A percentile compares a stretch with the other conserved stretches of the same genome.
phyloP scores from a whole-genome alignment of 1,140 invertebrate species.

The Drosophila equinoxialis region DNA sequence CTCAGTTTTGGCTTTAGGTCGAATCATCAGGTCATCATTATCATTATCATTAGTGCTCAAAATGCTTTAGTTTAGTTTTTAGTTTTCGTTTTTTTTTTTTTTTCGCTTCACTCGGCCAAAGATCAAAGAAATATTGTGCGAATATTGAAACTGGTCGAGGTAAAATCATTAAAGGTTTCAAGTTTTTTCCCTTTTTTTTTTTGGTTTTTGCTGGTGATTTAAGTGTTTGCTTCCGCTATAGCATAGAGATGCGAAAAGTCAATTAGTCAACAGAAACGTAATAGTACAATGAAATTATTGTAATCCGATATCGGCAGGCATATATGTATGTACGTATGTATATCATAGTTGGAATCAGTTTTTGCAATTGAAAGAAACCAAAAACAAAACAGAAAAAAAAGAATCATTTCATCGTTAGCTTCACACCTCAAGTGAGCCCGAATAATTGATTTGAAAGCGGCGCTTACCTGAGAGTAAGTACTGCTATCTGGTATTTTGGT shows the following conservation, averaged over 20 bases:
- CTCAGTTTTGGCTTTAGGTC: not conserved
- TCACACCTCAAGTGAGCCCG: slow-evolving; percentile 66
- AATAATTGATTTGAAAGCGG: slow-evolving; percentile 65
- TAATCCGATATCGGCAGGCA: not conserved
- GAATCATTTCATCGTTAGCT: slow-evolving; percentile 62
- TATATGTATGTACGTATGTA: too few relatives aligned
- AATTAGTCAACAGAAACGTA: slow-evolving; percentile 20
- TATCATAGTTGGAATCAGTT: not conserved
- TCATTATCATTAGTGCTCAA: slow-evolving; percentile 13
- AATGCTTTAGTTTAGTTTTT: slow-evolving; percentile 45
- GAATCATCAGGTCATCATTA: slow-evolving; percentile 33
- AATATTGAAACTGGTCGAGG: slow-evolving; percentile 41
- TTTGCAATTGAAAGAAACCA: too few relatives aligned
- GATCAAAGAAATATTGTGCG: slow-evolving; percentile 28
- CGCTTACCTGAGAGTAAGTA: slow-evolving; percentile 48
- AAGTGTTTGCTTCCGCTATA: slow-evolving; percentile 54
- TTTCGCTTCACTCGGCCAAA: not conserved
- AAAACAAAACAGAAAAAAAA: not conserved
- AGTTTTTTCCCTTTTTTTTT: slow-evolving; percentile 4
- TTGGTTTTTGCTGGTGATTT: slow-evolving; percentile 16
- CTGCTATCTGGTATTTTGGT: slow-evolving; percentile 9
- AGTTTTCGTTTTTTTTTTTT: not conserved
- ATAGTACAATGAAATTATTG: slow-evolving; percentile 1
- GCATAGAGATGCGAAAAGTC: slow-evolving; percentile 19
- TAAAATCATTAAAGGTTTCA: slow-evolving; percentile 34